Conservation (phyloP, 2,797 vertebrate species). For the Acanthurus tractus region DNA sequence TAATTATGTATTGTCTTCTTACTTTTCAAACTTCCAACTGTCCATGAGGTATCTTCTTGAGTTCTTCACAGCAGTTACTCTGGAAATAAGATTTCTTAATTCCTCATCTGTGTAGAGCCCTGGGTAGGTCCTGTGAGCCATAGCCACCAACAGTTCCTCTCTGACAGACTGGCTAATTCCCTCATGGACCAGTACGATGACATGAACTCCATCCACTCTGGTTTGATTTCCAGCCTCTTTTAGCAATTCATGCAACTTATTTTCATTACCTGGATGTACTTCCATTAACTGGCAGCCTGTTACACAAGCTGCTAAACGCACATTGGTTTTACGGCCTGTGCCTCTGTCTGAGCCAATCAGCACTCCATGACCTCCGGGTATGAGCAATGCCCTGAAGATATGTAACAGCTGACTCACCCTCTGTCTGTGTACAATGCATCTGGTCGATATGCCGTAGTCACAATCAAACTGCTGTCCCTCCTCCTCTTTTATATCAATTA, state of each 20-base stretch:
- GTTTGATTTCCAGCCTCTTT: constrained; percentile 78
- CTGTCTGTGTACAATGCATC: constrained; percentile 72
- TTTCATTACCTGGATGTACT: constrained; percentile 78
- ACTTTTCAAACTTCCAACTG: constrained; percentile 82
- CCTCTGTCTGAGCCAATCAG: constrained; percentile 78
- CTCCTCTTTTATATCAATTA: constrained; percentile 58
- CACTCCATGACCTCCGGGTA: constrained; percentile 86
- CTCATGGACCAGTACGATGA: constrained; percentile 85
- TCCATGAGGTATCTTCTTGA: constrained; percentile 66
- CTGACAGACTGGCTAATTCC: constrained; percentile 67
- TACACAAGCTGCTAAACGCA: constrained; percentile 82
- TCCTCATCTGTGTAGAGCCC: constrained; percentile 81
- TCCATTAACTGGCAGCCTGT: constrained; percentile 80
- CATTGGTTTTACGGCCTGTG: constrained; percentile 85
- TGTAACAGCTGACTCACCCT: constrained; percentile 83
- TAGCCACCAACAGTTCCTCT: constrained; percentile 82
- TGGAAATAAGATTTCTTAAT: constrained; percentile 70
- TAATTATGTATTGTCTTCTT: constrained; percentile 48
- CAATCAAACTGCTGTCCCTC: constrained; percentile 22
- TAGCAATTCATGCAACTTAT: constrained; percentile 76
- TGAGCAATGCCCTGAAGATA: constrained; percentile 83
- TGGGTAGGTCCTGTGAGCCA: constrained; percentile 80
- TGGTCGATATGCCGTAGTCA: constrained; percentile 20
- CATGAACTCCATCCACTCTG: constrained; percentile 59
- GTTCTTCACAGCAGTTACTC: constrained; percentile 56